Conservation (phyloP, 2,888 invertebrate species). For the Macaria liturata region DNA sequence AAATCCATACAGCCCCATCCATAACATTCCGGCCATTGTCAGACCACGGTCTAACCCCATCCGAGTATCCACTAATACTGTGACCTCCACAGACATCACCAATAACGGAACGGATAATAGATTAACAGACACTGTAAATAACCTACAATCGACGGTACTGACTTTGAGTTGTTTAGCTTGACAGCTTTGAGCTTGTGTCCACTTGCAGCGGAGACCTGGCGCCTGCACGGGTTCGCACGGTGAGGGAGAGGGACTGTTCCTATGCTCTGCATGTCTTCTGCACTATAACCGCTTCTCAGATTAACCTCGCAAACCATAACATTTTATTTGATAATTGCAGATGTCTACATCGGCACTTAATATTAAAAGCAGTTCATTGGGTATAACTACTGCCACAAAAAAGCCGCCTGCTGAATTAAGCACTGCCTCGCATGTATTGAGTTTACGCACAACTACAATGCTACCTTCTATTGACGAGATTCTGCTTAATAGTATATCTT, state of each 20-base stretch:
- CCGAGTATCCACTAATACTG: constrained; percentile 87
- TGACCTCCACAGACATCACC: constrained; percentile 81
- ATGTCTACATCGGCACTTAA: constrained; percentile 79
- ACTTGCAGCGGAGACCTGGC: constrained; percentile 49
- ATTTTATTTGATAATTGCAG: constrained; percentile 79
- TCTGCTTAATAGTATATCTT: constrained; percentile 84
- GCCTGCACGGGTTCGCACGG: constrained; percentile 43
- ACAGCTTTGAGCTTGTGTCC: constrained; percentile 70
- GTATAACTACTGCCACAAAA: constrained; percentile 73
- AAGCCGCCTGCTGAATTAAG: constrained; percentile 76
- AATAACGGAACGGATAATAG: constrained; percentile 83
- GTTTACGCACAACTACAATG: constrained; percentile 82
- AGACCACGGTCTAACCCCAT: constrained; percentile 82
- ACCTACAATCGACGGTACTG: constrained; percentile 80
- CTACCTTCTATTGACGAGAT: constrained; percentile 84
- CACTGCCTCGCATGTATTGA: constrained; percentile 83
- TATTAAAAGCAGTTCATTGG: constrained; percentile 78
- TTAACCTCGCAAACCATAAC: constrained; percentile 67
- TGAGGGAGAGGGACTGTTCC: constrained; percentile 42
- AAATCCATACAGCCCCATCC: constrained; percentile 85
- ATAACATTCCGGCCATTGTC: constrained; percentile 82
- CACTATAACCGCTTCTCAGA: constrained; percentile 56
- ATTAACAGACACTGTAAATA: constrained; percentile 83
- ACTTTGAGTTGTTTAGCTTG: constrained; percentile 79
- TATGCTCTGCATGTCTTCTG: constrained; percentile 65